Base-by-base conservation (phyloP, 2,888 invertebrate species). In the Brachyptera putata region DNA sequence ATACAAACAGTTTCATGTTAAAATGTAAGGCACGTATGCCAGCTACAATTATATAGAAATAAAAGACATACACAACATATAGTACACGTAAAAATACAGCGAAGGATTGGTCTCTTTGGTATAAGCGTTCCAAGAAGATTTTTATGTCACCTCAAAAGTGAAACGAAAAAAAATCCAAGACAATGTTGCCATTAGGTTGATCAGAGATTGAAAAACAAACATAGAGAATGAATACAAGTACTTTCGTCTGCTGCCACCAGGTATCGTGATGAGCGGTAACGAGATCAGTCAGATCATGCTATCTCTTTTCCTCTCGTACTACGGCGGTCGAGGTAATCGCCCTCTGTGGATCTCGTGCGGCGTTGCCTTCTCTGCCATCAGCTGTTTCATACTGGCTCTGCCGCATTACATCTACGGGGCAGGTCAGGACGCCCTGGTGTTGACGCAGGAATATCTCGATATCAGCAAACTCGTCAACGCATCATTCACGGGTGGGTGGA, bases 261-360 rank as follows among this genome's bases (percentile, higher is more conserved):
- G 85, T 37, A 76, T 85, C 26, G 81, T 86, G 58, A 74, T 85
- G 36, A 83, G 84, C 58, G 84, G 84, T 25, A 86, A 86, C 75
- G 86, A 86, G 74, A 79, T 86, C 67, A 85, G 85, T 57, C 85
- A 86, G 73, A 83, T 86, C 63, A 68, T 85, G 58, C 71, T 83
- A 41, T 83, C 84, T 3, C 70, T 85, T 57, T 74, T 84, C 56
- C 71, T 85, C 39, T 81, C 84, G 18, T 84, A 85, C 66, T 78
- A 81, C 66, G 85, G 84, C 5, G 84, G 84, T n/a, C 79, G 81
- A 63, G 79, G 84, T 22, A 84, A 85, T 72, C 79, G 86, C 55
- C 85, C 87, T 0, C 73, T 80, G 58, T 85, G 84, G 84, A 81
- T 86, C 60, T 82, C 84, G 11, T 77, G 79, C 69, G 85, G 85